Base-by-base conservation (phyloP, 2,113 vertebrate species). In the Saccopteryx leptura region DNA sequence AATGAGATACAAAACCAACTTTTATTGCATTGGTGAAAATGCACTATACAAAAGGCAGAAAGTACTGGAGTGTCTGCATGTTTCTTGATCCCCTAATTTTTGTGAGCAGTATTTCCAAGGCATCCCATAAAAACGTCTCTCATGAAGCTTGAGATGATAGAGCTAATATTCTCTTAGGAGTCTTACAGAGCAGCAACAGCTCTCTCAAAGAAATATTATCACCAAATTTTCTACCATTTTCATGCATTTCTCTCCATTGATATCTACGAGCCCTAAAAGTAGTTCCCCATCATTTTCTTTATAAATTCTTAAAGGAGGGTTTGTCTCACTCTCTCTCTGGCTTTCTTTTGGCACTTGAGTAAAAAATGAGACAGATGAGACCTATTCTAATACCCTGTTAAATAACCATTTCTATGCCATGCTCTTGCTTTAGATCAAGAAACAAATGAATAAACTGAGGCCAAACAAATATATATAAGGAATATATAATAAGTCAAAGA, bases 401-500 rank as follows among this genome's bases (percentile, higher is more conserved):
- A 76, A 63, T 61, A 85, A 61, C 18, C 39, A 63, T 31, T 74
- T 76, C 24, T 52, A 24, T 61, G 61, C 13, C 5, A 50, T 26
- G 8, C 24, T 96, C 80, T 71, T 88, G 60, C 10, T 90, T 83
- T 50, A 92, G 26, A 81, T 46, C 7, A 88, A 81, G 87, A 83
- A 89, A 50, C 39, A 94, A 79, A 86, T 82, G 39, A 93, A 89
- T 31, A 92, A 71, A 63, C 26, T 9, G 39, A 95, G 8, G 18
- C 7, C 48, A 66, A 81, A 93, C 61, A 75, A 89, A 56, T 39
- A 7, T 86, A 1, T 12, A 14, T 50, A 58, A 83, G 28, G 95
- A 87, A 81, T 46, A 83, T 56, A 74, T 46, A 66, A 79, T 33
- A 93, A 88, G 28, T 88, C n/a, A 93, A 83, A 58, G 26, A 92